A percentile compares a stretch with the other conserved stretches of the same genome.
These are phyloP conservation scores for Canis aureus DNA, from an alignment of 2,113 vertebrate genomes.

Conservation along the genomic window DNA sequence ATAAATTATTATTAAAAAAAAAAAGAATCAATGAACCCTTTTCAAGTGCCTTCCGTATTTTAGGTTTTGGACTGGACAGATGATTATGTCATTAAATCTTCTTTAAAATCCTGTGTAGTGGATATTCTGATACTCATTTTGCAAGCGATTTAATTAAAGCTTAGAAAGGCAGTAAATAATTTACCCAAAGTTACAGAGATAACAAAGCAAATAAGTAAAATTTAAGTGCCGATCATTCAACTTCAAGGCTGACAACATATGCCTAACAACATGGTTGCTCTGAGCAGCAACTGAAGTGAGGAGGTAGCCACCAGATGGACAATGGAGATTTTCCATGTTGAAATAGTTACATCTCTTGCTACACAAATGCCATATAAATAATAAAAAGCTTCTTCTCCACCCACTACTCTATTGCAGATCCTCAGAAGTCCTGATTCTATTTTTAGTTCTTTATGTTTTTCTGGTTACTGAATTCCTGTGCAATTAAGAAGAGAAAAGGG, in stretches of 20 bases:
- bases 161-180: background rate
- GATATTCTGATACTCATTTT: constrained; percentile 3
- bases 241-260: background rate
- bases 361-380: constrained; percentile 34
- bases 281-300: background rate
- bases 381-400: constrained; percentile 45
- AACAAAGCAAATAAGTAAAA: background rate
- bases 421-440: constrained; percentile 81
- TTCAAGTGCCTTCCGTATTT: background rate
- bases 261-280: background rate
- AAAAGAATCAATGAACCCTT: background rate
- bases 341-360: constrained; percentile 52
- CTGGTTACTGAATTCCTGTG: constrained; percentile 81
- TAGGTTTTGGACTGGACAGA: background rate
- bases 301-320: constrained; percentile 40
- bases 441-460: constrained; percentile 85
- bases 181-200: background rate
- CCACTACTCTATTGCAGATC: constrained; percentile 39
- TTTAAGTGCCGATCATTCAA: background rate
- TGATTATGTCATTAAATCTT: background rate
- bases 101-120: background rate
- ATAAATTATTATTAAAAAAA: too few relatives aligned
- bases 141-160: background rate
- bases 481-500: constrained; percentile 76
- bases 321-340: constrained; percentile 43